Base-by-base conservation (phyloP, 2,113 vertebrate species). In the Turdus rufiventris region DNA sequence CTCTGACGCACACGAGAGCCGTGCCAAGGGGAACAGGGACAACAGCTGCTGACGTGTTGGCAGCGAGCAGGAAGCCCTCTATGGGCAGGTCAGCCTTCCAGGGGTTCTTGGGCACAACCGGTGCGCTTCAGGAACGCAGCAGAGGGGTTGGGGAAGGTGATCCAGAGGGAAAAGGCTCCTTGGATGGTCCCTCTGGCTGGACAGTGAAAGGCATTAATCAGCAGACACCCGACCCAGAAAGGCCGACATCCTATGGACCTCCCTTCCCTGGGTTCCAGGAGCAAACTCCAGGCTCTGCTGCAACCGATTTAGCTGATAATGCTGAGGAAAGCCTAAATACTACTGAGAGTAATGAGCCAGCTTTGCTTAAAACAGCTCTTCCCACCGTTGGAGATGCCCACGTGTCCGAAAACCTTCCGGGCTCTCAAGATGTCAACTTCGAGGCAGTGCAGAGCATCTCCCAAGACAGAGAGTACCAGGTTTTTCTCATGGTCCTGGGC, bases 401-500 rank as follows among this genome's bases (percentile, higher is more conserved):
- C 1, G 3, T 33, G 31, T 18, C 61, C 7, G 67, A 58, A 91
- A 96, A 86, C 45, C 8, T 54, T 33, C 94, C 95, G 1, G 56
- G 18, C 17, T 3, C 36, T 18, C 23, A 21, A 26, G 61, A 48
- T 25, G 29, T 28, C 10, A 61, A 3, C 57, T 63, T 95, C 1
- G 18, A 48, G 18, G 47, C 45, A 9, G 7, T 17, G 21, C 45
- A 38, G 25, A 96, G 58, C 81, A 96, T 98, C 56, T 96, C 81
- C 58, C 96, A 96, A 94, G 97, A 98, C 84, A 76, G 77, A 10
- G 79, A 98, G 24, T 96, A 89, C 29, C 97, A 98, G 89, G 96
- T 98, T 70, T 98, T 99, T 89, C 94, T 98, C 72, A 79, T 98
- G 85, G 88, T 97, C 1, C 94, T 99, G 75, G 94, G 97, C 20